Base-by-base conservation (phyloP, 2,888 invertebrate genomes). In the Papilio gigon region DNA sequence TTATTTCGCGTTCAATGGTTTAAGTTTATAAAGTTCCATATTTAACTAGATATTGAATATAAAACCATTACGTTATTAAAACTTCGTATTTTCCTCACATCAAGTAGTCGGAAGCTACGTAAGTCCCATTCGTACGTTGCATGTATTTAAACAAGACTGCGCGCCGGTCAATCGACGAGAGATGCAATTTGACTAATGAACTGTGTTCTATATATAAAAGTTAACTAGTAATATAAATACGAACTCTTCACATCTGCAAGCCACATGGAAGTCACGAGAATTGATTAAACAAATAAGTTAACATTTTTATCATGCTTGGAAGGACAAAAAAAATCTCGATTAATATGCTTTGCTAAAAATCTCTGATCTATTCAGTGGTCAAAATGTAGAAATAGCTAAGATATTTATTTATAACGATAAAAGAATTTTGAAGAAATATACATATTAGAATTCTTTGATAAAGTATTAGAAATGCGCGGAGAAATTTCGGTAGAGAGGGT, bases 141-240 rank as follows among this genome's bases (percentile, higher is more conserved):
- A 30, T 56, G 53, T 56, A 30, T 56, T 56, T 56, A 30, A 53
- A 30, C 53, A 56, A 56, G n/a, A 56, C 30, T 30, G 53, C 30
- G 30, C 53, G n/a, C 9, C 9, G 17, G 30, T 30, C 53, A n/a
- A 56, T 56, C 17, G 53, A 27, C 6, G 50, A 27, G 50, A 30
- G 53, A 56, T 27, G 27, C 30, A 56, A 56, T 56, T 56, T 56
- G 30, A 56, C 30, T 56, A 56, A 56, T 56, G 53, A 56, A 30
- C 30, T 56, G 17, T 30, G 53, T 17, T 22, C 47, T 47, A 12
- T 47, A 47, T 2, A 22, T 47, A 47, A 20, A 0, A 47, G 9
- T 11, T 47, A 11, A 47, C 22, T 47, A 6, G 4, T 9, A 35
- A 11, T 35, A 35, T 35, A 35, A n/a, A n/a, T 8, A 35, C 33